Conservation (phyloP, 2,888 invertebrate genomes). For the Andrena bucephala region DNA sequence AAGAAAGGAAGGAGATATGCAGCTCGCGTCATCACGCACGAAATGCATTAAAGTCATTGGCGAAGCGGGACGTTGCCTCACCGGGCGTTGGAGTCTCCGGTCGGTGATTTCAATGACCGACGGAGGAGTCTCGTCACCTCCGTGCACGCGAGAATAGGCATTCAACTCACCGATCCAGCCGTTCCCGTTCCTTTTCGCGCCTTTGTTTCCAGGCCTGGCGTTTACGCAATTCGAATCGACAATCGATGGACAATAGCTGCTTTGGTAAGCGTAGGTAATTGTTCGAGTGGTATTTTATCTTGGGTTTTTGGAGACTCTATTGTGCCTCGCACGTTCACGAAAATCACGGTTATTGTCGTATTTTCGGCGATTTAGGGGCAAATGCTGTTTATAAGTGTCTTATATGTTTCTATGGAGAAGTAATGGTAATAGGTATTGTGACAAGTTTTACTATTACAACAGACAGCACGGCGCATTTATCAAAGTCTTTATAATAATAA, state of each 20-base stretch:
- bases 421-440: no score
- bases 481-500: no score
- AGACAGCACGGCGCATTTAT: no score
- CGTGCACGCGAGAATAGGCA: constrained; percentile 29
- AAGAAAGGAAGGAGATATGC: constrained; percentile 42
- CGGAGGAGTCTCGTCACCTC: constrained; percentile 59
- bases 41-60: constrained; percentile 59
- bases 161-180: constrained; percentile 15
- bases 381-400: no score
- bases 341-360: no score
- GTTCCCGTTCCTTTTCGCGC: constrained; percentile 15
- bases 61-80: constrained; percentile 70
- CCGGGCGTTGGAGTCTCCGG: constrained; percentile 54
- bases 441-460: no score
- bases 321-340: no score
- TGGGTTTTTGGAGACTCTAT: no score
- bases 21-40: constrained; percentile 66
- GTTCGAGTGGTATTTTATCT: no score
- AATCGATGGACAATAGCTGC: constrained; percentile 1
- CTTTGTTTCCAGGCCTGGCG: constrained; percentile 2
- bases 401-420: no score
- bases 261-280: neutral
- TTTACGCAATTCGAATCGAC: constrained; percentile 38
- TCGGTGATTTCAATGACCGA: constrained; percentile 65
- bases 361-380: no score